Evolutionary conservation across 2,113 vertebrate species (phyloP), one percentile per base, ranked within the genome.

Genomic region (Drymodes brunneopygia): DNA sequence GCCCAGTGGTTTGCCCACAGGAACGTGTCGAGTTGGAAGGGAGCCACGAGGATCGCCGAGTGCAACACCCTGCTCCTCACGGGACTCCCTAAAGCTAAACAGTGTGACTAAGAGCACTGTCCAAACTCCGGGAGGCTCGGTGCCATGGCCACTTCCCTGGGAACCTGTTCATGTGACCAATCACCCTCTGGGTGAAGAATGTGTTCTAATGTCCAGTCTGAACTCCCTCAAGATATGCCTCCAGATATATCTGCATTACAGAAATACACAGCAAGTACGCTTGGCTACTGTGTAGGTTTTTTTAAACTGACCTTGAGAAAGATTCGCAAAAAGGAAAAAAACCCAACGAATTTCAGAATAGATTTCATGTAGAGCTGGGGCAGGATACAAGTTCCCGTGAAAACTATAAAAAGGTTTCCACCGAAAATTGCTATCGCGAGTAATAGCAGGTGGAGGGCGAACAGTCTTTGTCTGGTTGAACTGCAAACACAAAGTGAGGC

Each of bases 1-100:
- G 12, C 6, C 6, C 16, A 1, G 0, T 0, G 42, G 8, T 1
- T 29, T 4, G 2, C 0, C 3, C 17, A 1, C 18, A 1, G 10
- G 44, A 15, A 4, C 10, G 2, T 4, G 36, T 16, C 4, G 11
- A 27, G 27, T 5, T 12, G 62, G 42, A 35, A 22, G 2, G 15
- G 22, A 14, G 3, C 10, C 7, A 0, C 4, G 4, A 4, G 16
- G 8, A 3, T 36, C 9, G 10, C 12, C 0, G 15, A 53, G 31
- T 14, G 17, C 33, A n/a, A 6, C 3, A 2, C 12, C 17, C 15
- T 7, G 58, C 33, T 42, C 47, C 24, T 56, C 8, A 2, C 17
- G 35, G 47, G 24, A 10, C 18, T 33, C 5, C 12, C 47, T 22
- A 8, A 42, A 72, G 47, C 18, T 16, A 10, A 84, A 21, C 19